Percentiles rank a stretch among this genome's conserved stretches.
phyloP scores from a whole-genome alignment of 1,140 invertebrate genomes.

The Calosoma granatense region DNA sequence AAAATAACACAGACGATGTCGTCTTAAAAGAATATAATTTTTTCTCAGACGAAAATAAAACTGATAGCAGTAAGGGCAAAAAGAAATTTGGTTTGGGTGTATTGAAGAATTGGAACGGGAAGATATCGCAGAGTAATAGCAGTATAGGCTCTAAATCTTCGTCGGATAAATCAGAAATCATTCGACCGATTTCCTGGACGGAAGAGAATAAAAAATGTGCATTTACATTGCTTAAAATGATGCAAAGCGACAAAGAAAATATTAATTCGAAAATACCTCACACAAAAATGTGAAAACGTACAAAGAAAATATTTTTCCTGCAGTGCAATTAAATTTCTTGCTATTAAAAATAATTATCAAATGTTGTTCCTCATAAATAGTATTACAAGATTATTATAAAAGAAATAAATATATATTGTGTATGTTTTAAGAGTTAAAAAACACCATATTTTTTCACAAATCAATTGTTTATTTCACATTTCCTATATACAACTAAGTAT shows the following conservation, averaged over 20 bases:
- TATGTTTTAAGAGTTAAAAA: slow-evolving; percentile 11
- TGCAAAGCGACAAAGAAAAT: slow-evolving; percentile 29
- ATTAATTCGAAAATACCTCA: slow-evolving; percentile 21
- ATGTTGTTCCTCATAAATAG: neutral
- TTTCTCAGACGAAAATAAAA: neutral
- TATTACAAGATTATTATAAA: neutral
- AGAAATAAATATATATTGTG: slow-evolving; percentile 11
- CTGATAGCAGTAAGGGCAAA: neutral
- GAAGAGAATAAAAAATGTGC: slow-evolving; percentile 38
- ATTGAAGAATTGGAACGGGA: neutral
- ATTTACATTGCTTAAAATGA: slow-evolving; percentile 36
- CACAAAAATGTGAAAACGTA: slow-evolving; percentile 23
- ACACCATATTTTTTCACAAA: slow-evolving; percentile 17
- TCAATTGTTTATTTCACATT: slow-evolving; percentile 19
- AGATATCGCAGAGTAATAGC: neutral
- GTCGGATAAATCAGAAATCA: neutral
- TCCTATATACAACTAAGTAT: slow-evolving; percentile 23
- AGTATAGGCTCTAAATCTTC: neutral
- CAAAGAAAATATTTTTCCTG: too few species aligned
- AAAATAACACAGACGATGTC: neutral
- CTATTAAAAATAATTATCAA: too few species aligned
- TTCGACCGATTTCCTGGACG: slow-evolving; percentile 31
- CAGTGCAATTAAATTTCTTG: too few species aligned
- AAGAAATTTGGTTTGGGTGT: slow-evolving; percentile 16
- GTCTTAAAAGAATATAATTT: neutral